Percentiles rank a stretch among this genome's conserved stretches.
Evolutionary conservation across 2,113 vertebrate species (phyloP).

Genomic region (Chaetodon auriga): DNA sequence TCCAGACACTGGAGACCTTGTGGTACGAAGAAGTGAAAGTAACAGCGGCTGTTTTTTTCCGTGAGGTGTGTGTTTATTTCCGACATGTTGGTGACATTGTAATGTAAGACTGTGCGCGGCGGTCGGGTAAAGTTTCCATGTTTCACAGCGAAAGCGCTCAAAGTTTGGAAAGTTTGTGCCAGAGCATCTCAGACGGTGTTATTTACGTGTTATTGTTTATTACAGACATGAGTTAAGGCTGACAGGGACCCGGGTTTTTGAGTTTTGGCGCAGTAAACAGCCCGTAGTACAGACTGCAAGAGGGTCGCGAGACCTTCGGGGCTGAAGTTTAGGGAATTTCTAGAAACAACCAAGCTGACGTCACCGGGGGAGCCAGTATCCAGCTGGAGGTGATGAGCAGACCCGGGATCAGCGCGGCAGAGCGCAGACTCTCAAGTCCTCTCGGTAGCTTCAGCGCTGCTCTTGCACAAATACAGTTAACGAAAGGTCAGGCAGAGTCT

Average conservation of each 20-base stretch:
- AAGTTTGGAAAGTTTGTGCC: constrained; percentile 63
- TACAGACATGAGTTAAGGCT: rapidly evolving
- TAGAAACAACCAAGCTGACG: constrained; percentile 70
- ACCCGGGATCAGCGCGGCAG: not conserved
- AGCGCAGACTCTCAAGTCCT: too few species aligned
- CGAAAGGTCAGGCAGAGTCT: not conserved
- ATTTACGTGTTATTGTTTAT: not conserved
- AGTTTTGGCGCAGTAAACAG: not conserved
- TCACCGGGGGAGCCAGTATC: not conserved
- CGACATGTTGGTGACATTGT: not conserved
- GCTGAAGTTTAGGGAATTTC: constrained; percentile 28
- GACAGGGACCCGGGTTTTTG: not conserved
- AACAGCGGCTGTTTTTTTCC: too few species aligned
- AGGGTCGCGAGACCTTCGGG: not conserved
- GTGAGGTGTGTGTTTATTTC: not conserved
- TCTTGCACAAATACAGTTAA: not conserved
- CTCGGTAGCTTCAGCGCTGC: not conserved
- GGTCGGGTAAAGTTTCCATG: not conserved
- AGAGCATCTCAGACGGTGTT: not conserved
- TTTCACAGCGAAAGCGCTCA: not conserved
- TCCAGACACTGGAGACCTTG: not conserved
- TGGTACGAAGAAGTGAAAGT: not conserved
- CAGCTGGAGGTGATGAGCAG: constrained; percentile 35
- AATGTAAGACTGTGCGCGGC: too few species aligned
- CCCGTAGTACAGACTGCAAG: rapidly evolving